Percentiles rank a stretch among this genome's conserved stretches.
phyloP scores from a whole-genome alignment of 92 coral and sea anemone species.

The Metridium senile region DNA sequence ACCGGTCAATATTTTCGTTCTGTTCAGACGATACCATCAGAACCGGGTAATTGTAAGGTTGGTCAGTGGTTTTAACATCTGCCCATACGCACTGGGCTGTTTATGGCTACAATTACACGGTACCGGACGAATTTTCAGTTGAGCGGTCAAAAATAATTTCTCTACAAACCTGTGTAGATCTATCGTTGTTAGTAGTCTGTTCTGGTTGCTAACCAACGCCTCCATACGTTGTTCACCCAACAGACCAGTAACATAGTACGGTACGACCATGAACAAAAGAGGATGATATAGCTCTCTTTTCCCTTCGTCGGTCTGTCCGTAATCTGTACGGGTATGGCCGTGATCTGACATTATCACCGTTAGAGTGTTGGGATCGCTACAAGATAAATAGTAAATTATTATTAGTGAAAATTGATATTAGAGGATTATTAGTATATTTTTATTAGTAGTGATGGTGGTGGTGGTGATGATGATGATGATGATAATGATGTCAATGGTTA shows the following conservation, averaged over 20 bases:
- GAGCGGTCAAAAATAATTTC: no score
- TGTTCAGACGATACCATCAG: no score
- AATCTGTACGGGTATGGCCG: conserved; percentile 73
- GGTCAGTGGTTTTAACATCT: no score
- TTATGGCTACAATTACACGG: not conserved
- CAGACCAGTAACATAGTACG: conserved; percentile 57
- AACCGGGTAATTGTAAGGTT: no score
- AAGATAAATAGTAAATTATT: no score
- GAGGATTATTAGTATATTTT: not conserved
- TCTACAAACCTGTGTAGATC: conserved; percentile 51
- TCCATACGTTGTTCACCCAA: conserved; percentile 60
- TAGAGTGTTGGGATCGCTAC: conserved; percentile 61
- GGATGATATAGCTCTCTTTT: conserved; percentile 74
- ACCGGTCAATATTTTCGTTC: no score
- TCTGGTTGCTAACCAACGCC: conserved; percentile 72
- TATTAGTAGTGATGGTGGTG: not conserved
- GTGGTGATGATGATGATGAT: not conserved
- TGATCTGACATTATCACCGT: conserved; percentile 75
- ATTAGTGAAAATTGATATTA: not conserved
- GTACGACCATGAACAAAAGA: conserved; percentile 63
- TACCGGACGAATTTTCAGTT: not conserved
- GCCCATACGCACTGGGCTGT: no score
- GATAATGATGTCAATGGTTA: not conserved
- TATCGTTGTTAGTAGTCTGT: conserved; percentile 62
- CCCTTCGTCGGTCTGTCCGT: conserved; percentile 67